These are phyloP conservation scores for Eupeodes latifasciatus DNA, from an alignment of 2,888 invertebrate genomes.

Conservation along the genomic window DNA sequence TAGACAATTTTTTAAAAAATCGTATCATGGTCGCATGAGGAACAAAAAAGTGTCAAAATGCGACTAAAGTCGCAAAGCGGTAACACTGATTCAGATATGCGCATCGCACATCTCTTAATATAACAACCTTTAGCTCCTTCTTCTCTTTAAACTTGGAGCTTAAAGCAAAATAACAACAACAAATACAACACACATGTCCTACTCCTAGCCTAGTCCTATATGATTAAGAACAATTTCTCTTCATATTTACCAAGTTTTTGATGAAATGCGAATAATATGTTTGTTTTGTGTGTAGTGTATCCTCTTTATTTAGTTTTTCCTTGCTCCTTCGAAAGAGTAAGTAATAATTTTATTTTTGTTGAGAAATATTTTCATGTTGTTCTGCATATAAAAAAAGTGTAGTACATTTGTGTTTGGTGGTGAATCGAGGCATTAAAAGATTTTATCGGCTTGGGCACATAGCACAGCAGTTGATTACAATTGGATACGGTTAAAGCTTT, in stretches of 20 bases:
- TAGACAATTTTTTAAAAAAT: too few species aligned
- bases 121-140: conserved; percentile 9
- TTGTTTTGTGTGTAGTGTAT: conserved; percentile 5
- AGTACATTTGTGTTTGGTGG: conserved; percentile 53
- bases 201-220: background rate
- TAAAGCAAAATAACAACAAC: background rate
- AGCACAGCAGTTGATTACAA: conserved; percentile 57
- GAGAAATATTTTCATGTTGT: conserved; percentile 61
- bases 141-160: conserved; percentile 18
- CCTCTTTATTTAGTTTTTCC: background rate
- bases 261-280: background rate
- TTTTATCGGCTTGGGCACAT: conserved; percentile 46
- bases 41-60: too few species aligned
- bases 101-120: conserved; percentile 13
- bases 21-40: too few species aligned
- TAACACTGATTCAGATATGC: background rate
- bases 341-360: conserved; percentile 66
- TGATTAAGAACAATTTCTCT: conserved; percentile 7
- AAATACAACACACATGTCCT: background rate
- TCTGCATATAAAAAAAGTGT: conserved; percentile 34
- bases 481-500: conserved; percentile 67
- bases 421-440: conserved; percentile 56
- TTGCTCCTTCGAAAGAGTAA: conserved; percentile 53
- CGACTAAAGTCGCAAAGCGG: too few species aligned
- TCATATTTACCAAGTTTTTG: conserved; percentile 18